A percentile compares a stretch with the other conserved stretches of the same genome.
Conservation (phyloP, 1,140 invertebrate species). For the Saccostrea cuccullata region DNA sequence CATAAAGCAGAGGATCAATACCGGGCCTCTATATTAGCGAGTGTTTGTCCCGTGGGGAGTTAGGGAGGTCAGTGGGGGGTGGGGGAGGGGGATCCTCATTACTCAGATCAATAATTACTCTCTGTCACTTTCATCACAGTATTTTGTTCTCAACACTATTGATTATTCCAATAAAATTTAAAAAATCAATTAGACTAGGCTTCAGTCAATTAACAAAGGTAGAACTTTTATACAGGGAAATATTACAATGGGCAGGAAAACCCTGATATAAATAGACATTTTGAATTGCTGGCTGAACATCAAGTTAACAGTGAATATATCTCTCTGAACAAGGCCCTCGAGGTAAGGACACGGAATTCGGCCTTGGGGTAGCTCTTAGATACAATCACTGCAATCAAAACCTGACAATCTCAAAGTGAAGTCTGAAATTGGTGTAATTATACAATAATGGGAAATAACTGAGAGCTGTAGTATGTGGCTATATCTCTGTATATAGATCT, state of each 20-base stretch:
- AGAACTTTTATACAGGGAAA: neutral
- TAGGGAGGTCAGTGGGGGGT: neutral
- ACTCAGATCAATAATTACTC: slow-evolving; percentile 22
- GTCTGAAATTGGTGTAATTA: slow-evolving; percentile 36
- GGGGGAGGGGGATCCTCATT: neutral
- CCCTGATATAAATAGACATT: slow-evolving; percentile 3
- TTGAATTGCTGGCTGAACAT: slow-evolving; percentile 11
- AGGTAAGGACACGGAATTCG: neutral
- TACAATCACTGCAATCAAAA: slow-evolving; percentile 31
- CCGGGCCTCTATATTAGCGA: slow-evolving; percentile 10
- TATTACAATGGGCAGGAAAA: neutral
- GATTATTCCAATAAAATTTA: slow-evolving; percentile 7
- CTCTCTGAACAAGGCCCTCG: neutral
- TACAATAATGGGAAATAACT: slow-evolving; percentile 29
- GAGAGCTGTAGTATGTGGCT: neutral
- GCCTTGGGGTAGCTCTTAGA: slow-evolving; percentile 24
- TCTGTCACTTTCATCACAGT: neutral
- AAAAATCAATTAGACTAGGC: slow-evolving; percentile 11
- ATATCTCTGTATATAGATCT: neutral
- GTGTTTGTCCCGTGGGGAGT: neutral
- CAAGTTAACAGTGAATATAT: slow-evolving; percentile 29
- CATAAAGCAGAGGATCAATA: slow-evolving; percentile 43
- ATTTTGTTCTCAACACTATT: slow-evolving; percentile 13
- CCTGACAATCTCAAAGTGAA: slow-evolving; percentile 21
- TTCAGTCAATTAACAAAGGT: slow-evolving; percentile 24